These are phyloP conservation scores for Lynx canadensis DNA, from an alignment of 2,113 vertebrate genomes.

Conservation along the genomic window DNA sequence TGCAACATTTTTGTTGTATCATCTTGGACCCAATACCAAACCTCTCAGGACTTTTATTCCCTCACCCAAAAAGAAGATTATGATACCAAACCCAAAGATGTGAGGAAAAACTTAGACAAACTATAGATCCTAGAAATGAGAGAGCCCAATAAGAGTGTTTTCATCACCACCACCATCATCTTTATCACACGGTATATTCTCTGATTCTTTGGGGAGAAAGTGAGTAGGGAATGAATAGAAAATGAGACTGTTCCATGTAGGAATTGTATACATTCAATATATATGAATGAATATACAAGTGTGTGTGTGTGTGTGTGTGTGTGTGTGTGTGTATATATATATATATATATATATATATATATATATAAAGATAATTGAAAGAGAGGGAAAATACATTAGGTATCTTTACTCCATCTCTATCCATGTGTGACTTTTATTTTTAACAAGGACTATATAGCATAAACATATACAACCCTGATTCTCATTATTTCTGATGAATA, in stretches of 20 bases:
- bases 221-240: background rate
- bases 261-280: background rate
- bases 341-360: background rate
- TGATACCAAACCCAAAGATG: background rate
- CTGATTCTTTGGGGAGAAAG: background rate
- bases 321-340: background rate
- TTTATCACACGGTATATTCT: background rate
- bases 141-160: background rate
- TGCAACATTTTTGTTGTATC: background rate
- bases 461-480: background rate
- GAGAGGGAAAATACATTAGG: background rate
- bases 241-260: background rate
- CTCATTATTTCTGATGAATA: background rate
- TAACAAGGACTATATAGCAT: background rate
- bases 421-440: background rate
- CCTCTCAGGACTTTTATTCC: background rate
- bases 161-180: background rate
- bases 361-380: background rate
- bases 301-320: background rate
- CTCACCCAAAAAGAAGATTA: background rate
- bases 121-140: background rate
- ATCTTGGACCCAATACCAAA: background rate
- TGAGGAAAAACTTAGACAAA: background rate
- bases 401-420: background rate
- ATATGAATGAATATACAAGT: too few species aligned